Conservation (phyloP, 1,140 invertebrate genomes). For the Calephelis nemesis region DNA sequence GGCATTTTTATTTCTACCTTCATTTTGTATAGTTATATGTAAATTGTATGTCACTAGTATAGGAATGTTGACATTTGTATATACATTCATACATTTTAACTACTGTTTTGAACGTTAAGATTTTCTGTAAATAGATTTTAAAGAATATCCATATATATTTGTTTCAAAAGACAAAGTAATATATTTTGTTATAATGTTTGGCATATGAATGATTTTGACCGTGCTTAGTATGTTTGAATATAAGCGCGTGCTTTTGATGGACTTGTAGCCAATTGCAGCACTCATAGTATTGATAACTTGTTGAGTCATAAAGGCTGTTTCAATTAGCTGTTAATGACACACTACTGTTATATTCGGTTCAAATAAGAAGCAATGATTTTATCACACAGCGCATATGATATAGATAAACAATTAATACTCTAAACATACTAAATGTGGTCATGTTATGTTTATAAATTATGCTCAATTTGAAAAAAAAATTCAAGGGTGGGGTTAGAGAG, state of each 20-base stretch:
- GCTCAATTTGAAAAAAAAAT: constrained; percentile 8
- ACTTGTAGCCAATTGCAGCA: not conserved
- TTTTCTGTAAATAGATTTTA: not conserved
- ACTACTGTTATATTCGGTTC: no score
- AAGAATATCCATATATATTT: constrained; percentile 10
- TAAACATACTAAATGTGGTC: constrained; percentile 12
- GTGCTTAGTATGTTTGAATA: constrained; percentile 3
- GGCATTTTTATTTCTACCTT: constrained; percentile 3
- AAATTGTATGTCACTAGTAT: not conserved
- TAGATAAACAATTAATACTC: constrained; percentile 1
- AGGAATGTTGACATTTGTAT: not conserved
- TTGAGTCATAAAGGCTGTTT: not conserved
- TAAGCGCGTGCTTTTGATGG: not conserved
- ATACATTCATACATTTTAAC: not conserved
- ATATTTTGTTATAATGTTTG: constrained; percentile 14
- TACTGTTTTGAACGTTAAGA: not conserved
- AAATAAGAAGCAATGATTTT: not conserved
- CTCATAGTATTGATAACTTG: not conserved
- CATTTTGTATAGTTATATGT: not conserved
- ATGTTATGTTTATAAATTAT: not conserved
- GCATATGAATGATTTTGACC: constrained; percentile 10
- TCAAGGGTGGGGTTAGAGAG: not conserved
- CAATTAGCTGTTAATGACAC: no score
- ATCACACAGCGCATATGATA: not conserved
- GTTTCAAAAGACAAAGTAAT: constrained; percentile 13